A percentile compares a stretch with the other conserved stretches of the same genome.
Conservation (phyloP, 1,140 invertebrate genomes). For the Drosophila sp. region DNA sequence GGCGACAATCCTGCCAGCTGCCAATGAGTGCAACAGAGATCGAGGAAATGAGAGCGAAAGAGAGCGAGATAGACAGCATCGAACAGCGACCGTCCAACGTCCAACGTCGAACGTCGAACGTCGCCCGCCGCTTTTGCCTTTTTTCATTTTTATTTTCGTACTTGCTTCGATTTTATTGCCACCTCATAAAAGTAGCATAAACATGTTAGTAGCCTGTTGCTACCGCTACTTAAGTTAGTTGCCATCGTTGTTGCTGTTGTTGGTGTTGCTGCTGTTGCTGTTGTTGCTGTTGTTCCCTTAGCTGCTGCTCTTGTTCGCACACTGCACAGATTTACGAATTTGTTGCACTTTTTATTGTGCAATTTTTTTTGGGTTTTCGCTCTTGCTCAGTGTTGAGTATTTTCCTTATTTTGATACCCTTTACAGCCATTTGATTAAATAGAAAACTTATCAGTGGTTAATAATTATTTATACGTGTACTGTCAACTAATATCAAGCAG, state of each 20-base stretch:
- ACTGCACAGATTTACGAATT: slow-evolving; percentile 53
- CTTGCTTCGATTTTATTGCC: slow-evolving; percentile 81
- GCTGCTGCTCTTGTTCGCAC: slow-evolving; percentile 1
- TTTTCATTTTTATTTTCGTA: slow-evolving; percentile 74
- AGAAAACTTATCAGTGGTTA: too few relatives aligned
- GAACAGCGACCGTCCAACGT: neutral
- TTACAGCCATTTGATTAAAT: neutral
- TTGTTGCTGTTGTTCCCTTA: neutral
- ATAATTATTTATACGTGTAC: too few relatives aligned
- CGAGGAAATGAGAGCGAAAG: neutral
- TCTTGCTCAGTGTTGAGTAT: neutral
- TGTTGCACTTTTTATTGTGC: slow-evolving; percentile 66
- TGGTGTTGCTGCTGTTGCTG: neutral
- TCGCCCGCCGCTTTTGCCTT: slow-evolving; percentile 38
- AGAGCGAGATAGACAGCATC: slow-evolving; percentile 14
- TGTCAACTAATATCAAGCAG: too few relatives aligned
- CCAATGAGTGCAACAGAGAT: slow-evolving; percentile 1
- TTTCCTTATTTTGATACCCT: slow-evolving; percentile 3
- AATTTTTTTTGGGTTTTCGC: slow-evolving; percentile 21
- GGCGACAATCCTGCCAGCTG: slow-evolving; percentile 29
- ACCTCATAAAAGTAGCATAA: slow-evolving; percentile 82
- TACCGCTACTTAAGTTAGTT: slow-evolving; percentile 82
- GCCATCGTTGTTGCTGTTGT: slow-evolving; percentile 23
- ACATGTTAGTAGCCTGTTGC: slow-evolving; percentile 83
- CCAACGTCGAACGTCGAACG: too few relatives aligned